Conservation (phyloP, 2,888 invertebrate genomes). For the Temnothorax ravouxi region DNA sequence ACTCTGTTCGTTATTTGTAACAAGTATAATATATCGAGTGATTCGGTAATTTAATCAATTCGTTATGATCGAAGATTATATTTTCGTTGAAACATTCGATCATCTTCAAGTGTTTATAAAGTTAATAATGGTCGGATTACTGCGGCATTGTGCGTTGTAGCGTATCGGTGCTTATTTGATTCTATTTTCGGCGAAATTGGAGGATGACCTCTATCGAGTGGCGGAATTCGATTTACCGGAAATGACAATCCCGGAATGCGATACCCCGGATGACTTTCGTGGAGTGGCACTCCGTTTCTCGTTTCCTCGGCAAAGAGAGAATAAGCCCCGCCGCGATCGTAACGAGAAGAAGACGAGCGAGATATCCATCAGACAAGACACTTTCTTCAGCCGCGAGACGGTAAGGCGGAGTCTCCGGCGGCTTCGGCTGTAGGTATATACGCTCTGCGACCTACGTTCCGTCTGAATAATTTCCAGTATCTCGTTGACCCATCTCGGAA, state of each 20-base stretch:
- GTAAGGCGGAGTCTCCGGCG: constrained; percentile 62
- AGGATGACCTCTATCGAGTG: neutral
- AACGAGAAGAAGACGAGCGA: constrained; percentile 52
- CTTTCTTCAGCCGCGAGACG: constrained; percentile 46
- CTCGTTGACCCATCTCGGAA: constrained; percentile 78
- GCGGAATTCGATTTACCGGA: constrained; percentile 3
- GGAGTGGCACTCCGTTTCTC: neutral
- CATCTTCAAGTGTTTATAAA: neutral
- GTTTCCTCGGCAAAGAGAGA: neutral
- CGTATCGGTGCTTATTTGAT: neutral
- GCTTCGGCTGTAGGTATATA: constrained; percentile 61
- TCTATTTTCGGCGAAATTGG: neutral
- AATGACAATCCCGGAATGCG: constrained; percentile 14
- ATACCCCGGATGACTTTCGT: neutral
- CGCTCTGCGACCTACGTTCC: constrained; percentile 65
- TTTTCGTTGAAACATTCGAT: neutral
- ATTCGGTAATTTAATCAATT: neutral
- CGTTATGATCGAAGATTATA: neutral
- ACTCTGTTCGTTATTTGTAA: neutral
- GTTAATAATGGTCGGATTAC: neutral
- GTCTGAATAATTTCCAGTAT: constrained; percentile 79
- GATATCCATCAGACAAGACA: constrained; percentile 54
- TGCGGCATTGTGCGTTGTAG: neutral
- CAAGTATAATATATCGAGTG: neutral
- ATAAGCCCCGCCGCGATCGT: neutral